Conservation (phyloP, 2,888 invertebrate genomes). For the Drosophila stalkeri region DNA sequence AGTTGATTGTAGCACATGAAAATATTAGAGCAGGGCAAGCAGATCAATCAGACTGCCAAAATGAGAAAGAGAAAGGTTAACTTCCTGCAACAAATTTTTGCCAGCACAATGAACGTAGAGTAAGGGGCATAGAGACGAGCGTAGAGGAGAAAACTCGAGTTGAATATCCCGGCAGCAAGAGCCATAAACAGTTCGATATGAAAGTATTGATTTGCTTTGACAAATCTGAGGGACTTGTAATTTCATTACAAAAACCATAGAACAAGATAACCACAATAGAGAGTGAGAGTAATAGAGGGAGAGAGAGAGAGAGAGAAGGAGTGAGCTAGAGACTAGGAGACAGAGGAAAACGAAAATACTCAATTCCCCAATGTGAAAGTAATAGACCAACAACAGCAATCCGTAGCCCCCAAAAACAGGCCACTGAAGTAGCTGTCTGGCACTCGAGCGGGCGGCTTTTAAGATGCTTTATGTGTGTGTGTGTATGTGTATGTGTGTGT, state of each 20-base stretch:
- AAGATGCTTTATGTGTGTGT: slow-evolving; percentile 52
- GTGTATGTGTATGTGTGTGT: slow-evolving; percentile 17
- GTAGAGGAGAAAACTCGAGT: background rate
- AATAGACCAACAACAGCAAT: slow-evolving; percentile 47
- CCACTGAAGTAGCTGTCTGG: slow-evolving; percentile 36
- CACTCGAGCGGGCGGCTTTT: slow-evolving; percentile 34
- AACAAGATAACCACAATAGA: slow-evolving; percentile 61
- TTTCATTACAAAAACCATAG: slow-evolving; percentile 68
- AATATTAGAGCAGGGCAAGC: slow-evolving; percentile 25
- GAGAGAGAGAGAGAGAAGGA: background rate
- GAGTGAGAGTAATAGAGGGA: slow-evolving; percentile 14
- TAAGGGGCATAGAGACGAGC: too few relatives aligned
- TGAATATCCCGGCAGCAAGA: background rate
- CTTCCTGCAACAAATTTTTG: slow-evolving; percentile 41
- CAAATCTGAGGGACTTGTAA: slow-evolving; percentile 71
- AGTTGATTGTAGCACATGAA: slow-evolving; percentile 20
- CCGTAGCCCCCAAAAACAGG: slow-evolving; percentile 18
- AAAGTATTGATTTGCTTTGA: slow-evolving; percentile 73
- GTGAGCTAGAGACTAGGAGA: background rate
- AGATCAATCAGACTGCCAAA: slow-evolving; percentile 41
- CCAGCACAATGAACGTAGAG: slow-evolving; percentile 28
- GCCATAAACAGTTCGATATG: slow-evolving; percentile 41
- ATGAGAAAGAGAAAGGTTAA: slow-evolving; percentile 39
- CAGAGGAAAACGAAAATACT: slow-evolving; percentile 22
- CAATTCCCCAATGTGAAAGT: slow-evolving; percentile 72